phyloP scores from a whole-genome alignment of 2,113 vertebrate species.

The Vimba vimba region DNA sequence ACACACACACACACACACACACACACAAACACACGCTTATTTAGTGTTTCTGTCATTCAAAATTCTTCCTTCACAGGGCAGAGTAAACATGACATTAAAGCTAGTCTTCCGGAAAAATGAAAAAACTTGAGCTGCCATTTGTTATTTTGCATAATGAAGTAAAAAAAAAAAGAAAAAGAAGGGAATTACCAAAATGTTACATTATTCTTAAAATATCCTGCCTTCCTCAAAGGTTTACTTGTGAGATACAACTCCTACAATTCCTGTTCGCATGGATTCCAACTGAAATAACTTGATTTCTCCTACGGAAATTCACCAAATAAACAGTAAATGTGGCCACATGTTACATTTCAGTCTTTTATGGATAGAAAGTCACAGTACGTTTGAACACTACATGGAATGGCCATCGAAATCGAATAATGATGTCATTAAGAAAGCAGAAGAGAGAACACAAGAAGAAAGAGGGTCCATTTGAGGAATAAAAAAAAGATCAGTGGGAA shows the following conservation, averaged over 20 bases:
- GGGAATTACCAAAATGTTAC: neutral
- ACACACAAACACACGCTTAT: neutral
- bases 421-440: neutral
- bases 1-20: conserved; percentile 16
- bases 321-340: neutral
- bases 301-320: neutral
- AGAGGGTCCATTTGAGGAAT: conserved; percentile 5
- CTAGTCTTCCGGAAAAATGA: neutral
- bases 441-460: neutral
- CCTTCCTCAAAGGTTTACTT: neutral
- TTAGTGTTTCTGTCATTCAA: conserved; percentile 16
- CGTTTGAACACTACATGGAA: no score
- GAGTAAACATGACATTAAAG: neutral
- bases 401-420: neutral
- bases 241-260: neutral
- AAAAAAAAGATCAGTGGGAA: conserved; percentile 3
- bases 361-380: neutral
- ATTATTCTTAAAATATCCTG: neutral
- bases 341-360: neutral
- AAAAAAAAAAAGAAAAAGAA: no score
- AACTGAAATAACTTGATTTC: neutral
- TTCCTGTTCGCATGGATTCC: neutral
- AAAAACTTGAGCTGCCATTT: neutral
- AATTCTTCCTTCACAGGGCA: conserved; percentile 2
- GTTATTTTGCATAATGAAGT: conserved; percentile 16